These are phyloP conservation scores for Trachythela sp. DNA, from an alignment of 64 coral and sea anemone genomes.

Conservation along the genomic window DNA sequence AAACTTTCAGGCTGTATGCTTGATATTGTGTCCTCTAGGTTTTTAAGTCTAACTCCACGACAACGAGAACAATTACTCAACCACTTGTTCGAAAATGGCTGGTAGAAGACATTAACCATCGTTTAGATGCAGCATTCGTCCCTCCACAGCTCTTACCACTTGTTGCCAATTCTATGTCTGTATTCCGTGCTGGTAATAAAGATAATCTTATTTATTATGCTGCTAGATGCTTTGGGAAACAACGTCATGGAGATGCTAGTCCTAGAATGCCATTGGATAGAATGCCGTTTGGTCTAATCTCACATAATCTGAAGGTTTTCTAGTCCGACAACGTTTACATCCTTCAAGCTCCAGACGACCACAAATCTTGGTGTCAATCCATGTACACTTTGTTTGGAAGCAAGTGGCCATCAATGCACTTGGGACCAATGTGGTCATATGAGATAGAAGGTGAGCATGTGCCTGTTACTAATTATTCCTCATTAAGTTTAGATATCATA, in stretches of 20 bases:
- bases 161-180: neutral
- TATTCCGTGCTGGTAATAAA: neutral
- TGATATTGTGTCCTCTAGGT: neutral
- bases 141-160: neutral
- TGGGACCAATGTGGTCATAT: conserved; percentile 67
- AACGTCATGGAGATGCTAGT: neutral
- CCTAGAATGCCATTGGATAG: neutral
- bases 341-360: conserved; percentile 44
- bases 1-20: neutral
- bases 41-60: neutral
- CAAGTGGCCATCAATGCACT: conserved; percentile 43
- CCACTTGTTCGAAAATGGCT: neutral
- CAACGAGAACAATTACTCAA: neutral
- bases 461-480: neutral
- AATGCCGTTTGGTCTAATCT: conserved; percentile 48
- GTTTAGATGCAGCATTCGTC: neutral
- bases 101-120: neutral
- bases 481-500: conserved; percentile 19
- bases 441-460: neutral
- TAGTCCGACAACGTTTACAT: conserved; percentile 15
- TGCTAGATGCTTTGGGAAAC: neutral
- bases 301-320: conserved; percentile 56
- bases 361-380: conserved; percentile 45
- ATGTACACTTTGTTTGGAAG: conserved; percentile 62
- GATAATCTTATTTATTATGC: neutral